phyloP scores from a whole-genome alignment of 2,113 vertebrate species.

The Sitta europaea region DNA sequence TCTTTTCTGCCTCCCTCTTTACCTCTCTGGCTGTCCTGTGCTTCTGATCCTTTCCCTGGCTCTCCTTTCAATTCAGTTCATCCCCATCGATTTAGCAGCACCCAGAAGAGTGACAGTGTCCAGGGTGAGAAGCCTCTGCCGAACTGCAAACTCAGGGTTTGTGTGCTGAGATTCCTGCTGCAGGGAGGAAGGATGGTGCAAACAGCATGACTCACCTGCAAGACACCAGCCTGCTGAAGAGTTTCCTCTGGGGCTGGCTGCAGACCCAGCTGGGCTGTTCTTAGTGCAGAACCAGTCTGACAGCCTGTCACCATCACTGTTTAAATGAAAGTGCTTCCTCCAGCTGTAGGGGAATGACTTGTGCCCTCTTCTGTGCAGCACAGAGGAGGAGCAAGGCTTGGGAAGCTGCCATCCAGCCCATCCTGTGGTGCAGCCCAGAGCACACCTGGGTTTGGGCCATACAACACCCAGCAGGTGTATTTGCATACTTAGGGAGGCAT shows the following conservation, averaged over 20 bases:
- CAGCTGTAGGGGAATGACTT: neutral
- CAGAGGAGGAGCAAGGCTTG: neutral
- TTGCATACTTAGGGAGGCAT: accelerated
- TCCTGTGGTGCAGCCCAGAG: neutral
- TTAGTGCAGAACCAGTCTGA: neutral
- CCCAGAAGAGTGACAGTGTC: neutral
- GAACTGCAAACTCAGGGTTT: neutral
- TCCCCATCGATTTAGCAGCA: neutral
- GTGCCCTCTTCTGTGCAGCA: neutral
- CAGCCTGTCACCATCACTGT: neutral
- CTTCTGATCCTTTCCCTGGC: neutral
- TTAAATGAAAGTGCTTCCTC: neutral
- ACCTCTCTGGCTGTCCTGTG: neutral
- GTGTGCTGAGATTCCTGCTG: neutral
- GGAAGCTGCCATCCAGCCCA: neutral
- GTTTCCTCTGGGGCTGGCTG: neutral
- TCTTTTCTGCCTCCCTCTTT: neutral
- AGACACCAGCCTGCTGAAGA: neutral
- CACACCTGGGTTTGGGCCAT: neutral
- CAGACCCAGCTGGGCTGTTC: neutral
- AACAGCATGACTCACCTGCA: neutral
- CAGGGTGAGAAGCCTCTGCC: neutral
- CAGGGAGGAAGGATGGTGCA: neutral
- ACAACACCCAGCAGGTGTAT: accelerated
- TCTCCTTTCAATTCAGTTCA: neutral